A percentile compares a stretch with the other conserved stretches of the same genome.
Conservation (phyloP, 1,140 invertebrate species). For the Zaprionus lachaisei region DNA sequence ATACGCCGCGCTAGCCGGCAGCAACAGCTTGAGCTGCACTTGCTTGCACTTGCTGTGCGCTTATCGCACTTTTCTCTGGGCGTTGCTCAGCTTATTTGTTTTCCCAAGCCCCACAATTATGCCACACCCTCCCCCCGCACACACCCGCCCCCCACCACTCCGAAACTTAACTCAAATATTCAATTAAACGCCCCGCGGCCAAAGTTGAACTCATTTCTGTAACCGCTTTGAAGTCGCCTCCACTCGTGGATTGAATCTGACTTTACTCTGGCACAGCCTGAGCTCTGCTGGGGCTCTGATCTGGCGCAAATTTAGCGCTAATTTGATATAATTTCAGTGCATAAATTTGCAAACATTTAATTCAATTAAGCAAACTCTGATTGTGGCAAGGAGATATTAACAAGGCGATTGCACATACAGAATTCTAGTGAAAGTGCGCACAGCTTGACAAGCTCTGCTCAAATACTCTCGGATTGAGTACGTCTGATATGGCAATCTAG, state of each 20-base stretch:
- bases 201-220: slow-evolving; percentile 55
- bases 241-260: slow-evolving; percentile 3
- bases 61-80: slow-evolving; percentile 58
- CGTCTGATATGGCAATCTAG: not conserved
- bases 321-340: slow-evolving; percentile 75
- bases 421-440: slow-evolving; percentile 69
- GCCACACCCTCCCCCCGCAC: not conserved
- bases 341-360: slow-evolving; percentile 70
- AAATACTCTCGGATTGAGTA: slow-evolving; percentile 1
- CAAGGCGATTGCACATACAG: not conserved
- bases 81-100: slow-evolving; percentile 73
- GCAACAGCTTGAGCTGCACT: slow-evolving; percentile 18
- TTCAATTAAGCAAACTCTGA: slow-evolving; percentile 66
- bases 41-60: slow-evolving; percentile 35
- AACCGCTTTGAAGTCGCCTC: slow-evolving; percentile 62
- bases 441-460: not conserved
- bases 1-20: slow-evolving; percentile 49
- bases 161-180: slow-evolving; percentile 55
- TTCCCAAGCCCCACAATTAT: slow-evolving; percentile 25
- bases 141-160: not conserved
- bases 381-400: slow-evolving; percentile 28
- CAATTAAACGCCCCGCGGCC: slow-evolving; percentile 79
- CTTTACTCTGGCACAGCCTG: not conserved
- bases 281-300: slow-evolving; percentile 41
- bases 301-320: slow-evolving; percentile 60